Evolutionary conservation across 2,888 invertebrate species (phyloP).

Genomic region (Drosophila meridionalis): DNA sequence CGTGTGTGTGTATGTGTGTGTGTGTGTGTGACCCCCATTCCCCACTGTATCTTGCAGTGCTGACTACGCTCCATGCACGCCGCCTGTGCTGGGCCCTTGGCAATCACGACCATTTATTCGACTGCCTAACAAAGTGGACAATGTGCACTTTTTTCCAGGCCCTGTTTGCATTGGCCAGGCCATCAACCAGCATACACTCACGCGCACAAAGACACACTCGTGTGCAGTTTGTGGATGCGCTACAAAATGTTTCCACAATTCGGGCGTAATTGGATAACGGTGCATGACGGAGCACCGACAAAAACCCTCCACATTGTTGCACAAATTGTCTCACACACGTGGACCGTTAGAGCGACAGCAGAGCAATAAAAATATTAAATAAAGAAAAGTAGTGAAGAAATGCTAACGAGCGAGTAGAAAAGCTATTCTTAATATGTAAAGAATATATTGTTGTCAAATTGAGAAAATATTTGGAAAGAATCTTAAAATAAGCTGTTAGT

Average conservation of each 20-base stretch:
- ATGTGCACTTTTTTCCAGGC: slow-evolving; percentile 36
- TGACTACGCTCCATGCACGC: neutral
- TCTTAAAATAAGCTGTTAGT: neutral
- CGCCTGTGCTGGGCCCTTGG: slow-evolving; percentile 21
- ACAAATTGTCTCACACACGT: slow-evolving; percentile 34
- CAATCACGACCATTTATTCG: slow-evolving; percentile 60
- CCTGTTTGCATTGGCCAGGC: slow-evolving; percentile 51
- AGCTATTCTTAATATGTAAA: neutral
- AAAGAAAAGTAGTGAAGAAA: slow-evolving; percentile 2
- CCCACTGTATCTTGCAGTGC: neutral
- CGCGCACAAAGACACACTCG: slow-evolving; percentile 8
- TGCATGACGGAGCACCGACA: slow-evolving; percentile 43
- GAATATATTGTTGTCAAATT: neutral
- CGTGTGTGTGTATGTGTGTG: neutral
- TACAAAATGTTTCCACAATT: slow-evolving; percentile 55
- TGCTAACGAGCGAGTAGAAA: slow-evolving; percentile 11
- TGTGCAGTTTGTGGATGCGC: slow-evolving; percentile 8
- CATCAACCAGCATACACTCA: slow-evolving; percentile 40
- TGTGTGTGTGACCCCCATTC: neutral
- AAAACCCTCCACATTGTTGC: slow-evolving; percentile 49
- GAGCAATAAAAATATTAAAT: neutral
- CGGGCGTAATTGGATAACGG: slow-evolving; percentile 52
- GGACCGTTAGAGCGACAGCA: slow-evolving; percentile 7
- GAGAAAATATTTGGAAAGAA: neutral
- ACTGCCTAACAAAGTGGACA: slow-evolving; percentile 62